These are phyloP conservation scores for Zaprionus tsacasi DNA, from an alignment of 1,140 invertebrate species.

Conservation along the genomic window DNA sequence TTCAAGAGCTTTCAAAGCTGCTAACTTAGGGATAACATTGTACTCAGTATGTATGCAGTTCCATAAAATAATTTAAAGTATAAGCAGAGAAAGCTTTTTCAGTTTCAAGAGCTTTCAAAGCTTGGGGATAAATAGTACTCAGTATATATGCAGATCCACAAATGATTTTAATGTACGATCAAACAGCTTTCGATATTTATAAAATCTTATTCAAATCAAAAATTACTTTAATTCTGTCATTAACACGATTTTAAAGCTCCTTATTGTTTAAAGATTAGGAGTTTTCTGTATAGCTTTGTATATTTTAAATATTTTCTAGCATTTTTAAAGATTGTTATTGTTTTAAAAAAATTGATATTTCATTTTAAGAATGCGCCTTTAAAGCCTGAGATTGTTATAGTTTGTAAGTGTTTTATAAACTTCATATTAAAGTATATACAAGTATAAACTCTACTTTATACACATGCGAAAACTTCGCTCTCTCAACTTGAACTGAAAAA, in stretches of 20 bases:
- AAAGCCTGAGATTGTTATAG: not conserved
- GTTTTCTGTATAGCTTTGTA: not conserved
- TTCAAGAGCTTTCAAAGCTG: no score
- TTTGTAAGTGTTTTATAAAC: not conserved
- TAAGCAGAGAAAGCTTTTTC: no score
- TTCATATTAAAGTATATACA: not conserved
- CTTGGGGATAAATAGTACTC: no score
- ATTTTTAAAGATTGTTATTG: not conserved
- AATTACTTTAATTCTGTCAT: no score
- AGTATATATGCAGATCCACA: not conserved
- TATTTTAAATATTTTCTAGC: not conserved
- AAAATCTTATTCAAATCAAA: no score
- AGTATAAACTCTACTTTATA: not conserved
- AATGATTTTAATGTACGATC: not conserved
- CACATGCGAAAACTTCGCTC: not conserved
- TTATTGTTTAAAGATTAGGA: not conserved
- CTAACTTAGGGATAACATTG: not conserved
- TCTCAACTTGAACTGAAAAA: not conserved
- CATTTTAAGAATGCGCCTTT: not conserved
- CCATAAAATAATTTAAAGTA: no score
- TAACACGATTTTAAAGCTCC: not conserved
- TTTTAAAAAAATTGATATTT: not conserved
- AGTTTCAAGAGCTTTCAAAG: no score
- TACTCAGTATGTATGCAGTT: not conserved
- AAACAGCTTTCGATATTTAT: not conserved